These are phyloP conservation scores for Tolmerus cingulatus DNA, from an alignment of 2,888 invertebrate species.

Conservation along the genomic window DNA sequence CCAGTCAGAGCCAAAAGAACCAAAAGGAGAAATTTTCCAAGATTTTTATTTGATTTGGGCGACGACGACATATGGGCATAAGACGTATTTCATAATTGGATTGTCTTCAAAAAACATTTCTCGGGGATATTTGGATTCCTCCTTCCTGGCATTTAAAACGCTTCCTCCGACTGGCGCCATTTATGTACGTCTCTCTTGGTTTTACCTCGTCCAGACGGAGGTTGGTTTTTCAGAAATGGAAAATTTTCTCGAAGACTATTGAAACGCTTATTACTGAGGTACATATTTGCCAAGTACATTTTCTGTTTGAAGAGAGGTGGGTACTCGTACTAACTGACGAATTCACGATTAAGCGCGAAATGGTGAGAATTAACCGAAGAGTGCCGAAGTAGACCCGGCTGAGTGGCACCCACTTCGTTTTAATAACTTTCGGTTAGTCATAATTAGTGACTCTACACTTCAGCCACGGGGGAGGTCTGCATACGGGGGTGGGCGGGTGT, in stretches of 20 bases:
- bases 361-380: background rate
- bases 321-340: background rate
- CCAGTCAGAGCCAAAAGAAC: background rate
- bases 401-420: background rate
- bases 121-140: background rate
- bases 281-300: background rate
- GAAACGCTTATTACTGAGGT: background rate
- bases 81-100: background rate
- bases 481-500: background rate
- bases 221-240: background rate
- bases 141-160: background rate
- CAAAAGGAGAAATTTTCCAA: background rate
- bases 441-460: background rate
- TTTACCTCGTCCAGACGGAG: background rate
- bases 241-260: background rate
- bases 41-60: background rate
- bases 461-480: background rate
- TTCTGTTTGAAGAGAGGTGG: background rate
- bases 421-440: background rate
- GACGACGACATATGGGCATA: background rate
- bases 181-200: background rate
- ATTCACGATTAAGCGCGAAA: background rate
- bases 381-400: background rate
- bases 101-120: background rate
- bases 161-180: background rate